phyloP scores from a whole-genome alignment of 2,797 vertebrate species.

The Urosaurus nigricauda region DNA sequence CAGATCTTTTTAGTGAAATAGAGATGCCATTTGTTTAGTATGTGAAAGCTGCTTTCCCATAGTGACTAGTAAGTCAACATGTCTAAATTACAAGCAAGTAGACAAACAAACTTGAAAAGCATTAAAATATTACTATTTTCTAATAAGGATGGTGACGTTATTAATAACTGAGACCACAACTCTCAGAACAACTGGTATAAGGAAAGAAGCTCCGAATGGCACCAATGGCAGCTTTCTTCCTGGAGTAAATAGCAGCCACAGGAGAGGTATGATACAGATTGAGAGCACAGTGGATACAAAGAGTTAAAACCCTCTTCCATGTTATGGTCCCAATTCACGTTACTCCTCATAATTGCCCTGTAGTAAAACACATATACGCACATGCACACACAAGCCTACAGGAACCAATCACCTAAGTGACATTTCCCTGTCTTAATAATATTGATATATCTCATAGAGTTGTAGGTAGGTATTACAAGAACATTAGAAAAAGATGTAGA shows the following conservation, averaged over 20 bases:
- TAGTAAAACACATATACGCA: too few relatives aligned
- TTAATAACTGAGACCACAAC: not conserved
- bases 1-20: constrained; percentile 28
- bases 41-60: not conserved
- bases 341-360: not conserved
- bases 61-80: not conserved
- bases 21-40: constrained; percentile 15
- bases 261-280: not conserved
- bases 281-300: not conserved
- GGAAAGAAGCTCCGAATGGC: not conserved
- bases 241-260: not conserved
- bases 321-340: not conserved
- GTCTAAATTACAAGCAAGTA: not conserved
- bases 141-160: not conserved
- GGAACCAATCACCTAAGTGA: not conserved
- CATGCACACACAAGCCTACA: not conserved
- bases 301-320: not conserved
- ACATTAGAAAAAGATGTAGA: too few relatives aligned
- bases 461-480: too few relatives aligned
- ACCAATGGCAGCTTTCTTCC: not conserved
- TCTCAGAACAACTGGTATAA: not conserved
- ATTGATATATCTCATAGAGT: too few relatives aligned
- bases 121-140: not conserved
- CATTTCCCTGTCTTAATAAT: not conserved
- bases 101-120: not conserved